Percentiles rank a stretch among this genome's conserved stretches.
Conservation (phyloP, 2,113 vertebrate species). For the Microtus montanus region DNA sequence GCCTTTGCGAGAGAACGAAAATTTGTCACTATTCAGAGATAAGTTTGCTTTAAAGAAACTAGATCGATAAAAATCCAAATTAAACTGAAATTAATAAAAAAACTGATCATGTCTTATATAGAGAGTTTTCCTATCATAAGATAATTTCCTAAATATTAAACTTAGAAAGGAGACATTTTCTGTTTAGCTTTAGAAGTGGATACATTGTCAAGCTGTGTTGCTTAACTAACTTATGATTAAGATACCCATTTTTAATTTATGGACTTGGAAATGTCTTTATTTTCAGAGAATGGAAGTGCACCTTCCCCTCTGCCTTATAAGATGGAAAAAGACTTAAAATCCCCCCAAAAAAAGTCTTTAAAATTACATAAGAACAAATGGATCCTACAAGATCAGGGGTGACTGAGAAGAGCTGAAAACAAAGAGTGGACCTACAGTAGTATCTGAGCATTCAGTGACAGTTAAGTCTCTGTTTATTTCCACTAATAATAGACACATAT, state of each 20-base stretch:
- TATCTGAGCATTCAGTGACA: accelerated
- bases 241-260: not conserved
- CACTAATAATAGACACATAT: not conserved
- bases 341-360: no score
- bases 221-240: not conserved
- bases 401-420: not conserved
- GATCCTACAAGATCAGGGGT: accelerated
- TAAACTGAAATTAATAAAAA: conserved; percentile 52
- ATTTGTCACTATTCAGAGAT: not conserved
- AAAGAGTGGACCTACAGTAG: not conserved
- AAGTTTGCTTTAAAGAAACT: conserved; percentile 24
- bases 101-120: conserved; percentile 29
- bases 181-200: not conserved
- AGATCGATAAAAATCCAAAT: conserved; percentile 46
- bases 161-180: conserved; percentile 34
- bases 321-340: not conserved
- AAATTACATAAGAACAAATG: not conserved
- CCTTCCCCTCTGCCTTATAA: not conserved
- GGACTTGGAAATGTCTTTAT: not conserved
- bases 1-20: not conserved
- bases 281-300: not conserved
- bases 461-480: not conserved
- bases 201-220: not conserved
- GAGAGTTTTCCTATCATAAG: not conserved
- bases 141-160: conserved; percentile 35